phyloP scores from a whole-genome alignment of 2,797 vertebrate species.

The Anableps anableps region DNA sequence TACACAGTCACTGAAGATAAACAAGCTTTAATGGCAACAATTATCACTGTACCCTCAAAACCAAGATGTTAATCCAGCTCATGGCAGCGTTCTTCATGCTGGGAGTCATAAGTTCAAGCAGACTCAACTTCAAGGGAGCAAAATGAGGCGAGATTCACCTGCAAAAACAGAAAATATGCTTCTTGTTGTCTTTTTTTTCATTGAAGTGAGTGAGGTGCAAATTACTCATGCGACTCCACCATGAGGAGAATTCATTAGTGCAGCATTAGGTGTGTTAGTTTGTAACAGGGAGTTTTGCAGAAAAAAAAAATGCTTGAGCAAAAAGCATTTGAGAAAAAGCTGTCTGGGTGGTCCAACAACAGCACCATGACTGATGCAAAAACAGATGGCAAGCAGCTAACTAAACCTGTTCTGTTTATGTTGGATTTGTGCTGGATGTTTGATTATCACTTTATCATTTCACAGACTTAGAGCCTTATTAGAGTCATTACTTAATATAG shows the following conservation, averaged over 20 bases:
- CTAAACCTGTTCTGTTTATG: conserved; percentile 13
- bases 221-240: conserved; percentile 2
- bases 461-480: background rate
- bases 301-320: conserved; percentile 25
- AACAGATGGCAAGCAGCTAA: conserved; percentile 23
- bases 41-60: conserved; percentile 8
- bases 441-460: conserved; percentile 9
- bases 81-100: background rate
- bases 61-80: conserved; percentile 6
- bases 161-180: conserved; percentile 8
- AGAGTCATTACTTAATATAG: background rate
- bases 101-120: conserved; percentile 19
- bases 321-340: conserved; percentile 18
- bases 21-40: conserved; percentile 11
- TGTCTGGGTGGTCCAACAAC: conserved; percentile 30
- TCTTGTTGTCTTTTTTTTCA: conserved; percentile 11
- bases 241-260: conserved; percentile 33
- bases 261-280: conserved; percentile 18
- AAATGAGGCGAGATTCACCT: conserved; percentile 17
- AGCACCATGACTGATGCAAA: conserved; percentile 13
- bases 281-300: conserved; percentile 27
- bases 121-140: conserved; percentile 11
- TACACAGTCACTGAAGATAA: conserved; percentile 4
- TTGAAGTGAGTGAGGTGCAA: conserved; percentile 37
- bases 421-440: background rate